Conservation (phyloP, 2,113 vertebrate genomes). For the Sprattus sprattus region DNA sequence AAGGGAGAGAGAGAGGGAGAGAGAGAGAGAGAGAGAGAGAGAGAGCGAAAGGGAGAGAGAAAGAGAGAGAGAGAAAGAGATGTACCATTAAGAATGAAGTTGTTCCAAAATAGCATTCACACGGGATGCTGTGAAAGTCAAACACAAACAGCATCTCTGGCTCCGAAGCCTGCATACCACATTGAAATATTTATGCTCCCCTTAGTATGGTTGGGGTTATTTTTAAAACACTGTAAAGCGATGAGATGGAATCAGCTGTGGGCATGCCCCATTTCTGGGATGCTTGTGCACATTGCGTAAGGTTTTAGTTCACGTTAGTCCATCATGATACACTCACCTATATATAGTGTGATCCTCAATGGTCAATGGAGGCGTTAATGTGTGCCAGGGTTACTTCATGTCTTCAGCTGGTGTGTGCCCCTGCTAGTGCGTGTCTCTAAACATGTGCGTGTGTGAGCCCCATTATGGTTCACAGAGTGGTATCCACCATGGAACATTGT, state of each 20-base stretch:
- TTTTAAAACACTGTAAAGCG: slow-evolving; percentile 6
- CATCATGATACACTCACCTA: background rate
- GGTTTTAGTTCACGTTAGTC: background rate
- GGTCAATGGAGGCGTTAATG: background rate
- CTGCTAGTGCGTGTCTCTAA: too few species aligned
- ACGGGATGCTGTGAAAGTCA: background rate
- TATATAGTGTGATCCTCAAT: background rate
- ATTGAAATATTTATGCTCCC: background rate
- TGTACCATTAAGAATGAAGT: too few species aligned
- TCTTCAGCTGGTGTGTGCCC: too few species aligned
- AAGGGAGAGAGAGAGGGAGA: background rate
- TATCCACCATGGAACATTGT: too few species aligned
- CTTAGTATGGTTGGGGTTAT: background rate
- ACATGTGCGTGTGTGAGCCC: too few species aligned
- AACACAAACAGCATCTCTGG: background rate
- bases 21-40: background rate
- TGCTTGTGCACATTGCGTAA: background rate
- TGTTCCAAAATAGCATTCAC: background rate
- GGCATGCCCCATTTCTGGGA: background rate
- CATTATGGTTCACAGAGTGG: too few species aligned
- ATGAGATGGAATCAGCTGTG: background rate
- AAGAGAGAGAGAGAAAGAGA: background rate
- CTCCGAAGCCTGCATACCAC: background rate
- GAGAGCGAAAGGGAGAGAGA: background rate
- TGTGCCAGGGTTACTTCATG: too few species aligned